These are phyloP conservation scores for Nasonovia ribisnigri DNA, from an alignment of 2,888 invertebrate genomes.

Conservation along the genomic window DNA sequence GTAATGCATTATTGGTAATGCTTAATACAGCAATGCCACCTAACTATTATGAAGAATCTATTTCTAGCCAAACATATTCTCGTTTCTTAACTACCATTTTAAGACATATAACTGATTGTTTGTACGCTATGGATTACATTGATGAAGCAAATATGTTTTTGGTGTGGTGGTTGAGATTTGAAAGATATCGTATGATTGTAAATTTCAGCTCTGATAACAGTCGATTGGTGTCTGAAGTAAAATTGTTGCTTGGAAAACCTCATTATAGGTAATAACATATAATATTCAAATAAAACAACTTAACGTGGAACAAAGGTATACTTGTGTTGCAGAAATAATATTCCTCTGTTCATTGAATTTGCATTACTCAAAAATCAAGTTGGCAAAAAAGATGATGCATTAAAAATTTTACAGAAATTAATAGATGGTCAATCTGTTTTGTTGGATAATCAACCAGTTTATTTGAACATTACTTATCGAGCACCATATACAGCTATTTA, in stretches of 20 bases:
- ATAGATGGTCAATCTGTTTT: constrained; percentile 61
- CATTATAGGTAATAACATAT: constrained; percentile 55
- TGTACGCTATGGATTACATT: constrained; percentile 53
- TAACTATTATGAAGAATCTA: constrained; percentile 53
- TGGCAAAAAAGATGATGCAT: constrained; percentile 71
- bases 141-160: constrained; percentile 70
- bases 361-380: constrained; percentile 76
- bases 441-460: constrained; percentile 60
- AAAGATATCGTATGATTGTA: constrained; percentile 71
- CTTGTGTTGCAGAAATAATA: constrained; percentile 71
- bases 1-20: constrained; percentile 52
- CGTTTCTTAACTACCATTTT: constrained; percentile 50
- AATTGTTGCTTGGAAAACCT: constrained; percentile 48
- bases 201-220: constrained; percentile 54
- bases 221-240: constrained; percentile 53
- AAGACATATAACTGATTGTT: constrained; percentile 61
- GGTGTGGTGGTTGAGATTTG: constrained; percentile 77
- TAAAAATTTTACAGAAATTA: constrained; percentile 69
- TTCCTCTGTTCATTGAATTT: constrained; percentile 76
- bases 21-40: constrained; percentile 57
- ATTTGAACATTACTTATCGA: constrained; percentile 68
- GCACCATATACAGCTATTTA: constrained; percentile 71
- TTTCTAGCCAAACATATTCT: constrained; percentile 54
- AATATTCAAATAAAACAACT: not conserved
- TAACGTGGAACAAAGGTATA: not conserved